A percentile compares a stretch with the other conserved stretches of the same genome.
Evolutionary conservation across 2,797 vertebrate genomes (phyloP).

Genomic region (Poecile montanus): DNA sequence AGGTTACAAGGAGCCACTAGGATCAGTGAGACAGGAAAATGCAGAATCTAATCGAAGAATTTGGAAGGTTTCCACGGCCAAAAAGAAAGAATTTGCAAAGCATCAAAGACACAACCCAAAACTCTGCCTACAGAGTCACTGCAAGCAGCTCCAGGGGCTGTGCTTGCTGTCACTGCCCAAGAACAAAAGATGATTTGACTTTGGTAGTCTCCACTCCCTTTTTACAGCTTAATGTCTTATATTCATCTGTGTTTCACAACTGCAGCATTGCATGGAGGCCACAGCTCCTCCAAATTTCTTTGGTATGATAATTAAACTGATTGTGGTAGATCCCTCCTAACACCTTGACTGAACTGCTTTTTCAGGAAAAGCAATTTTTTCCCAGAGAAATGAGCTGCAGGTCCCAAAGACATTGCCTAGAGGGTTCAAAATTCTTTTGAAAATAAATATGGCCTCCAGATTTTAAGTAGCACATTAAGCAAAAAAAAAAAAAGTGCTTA

Average conservation of each 20-base stretch:
- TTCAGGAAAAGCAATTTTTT: background rate
- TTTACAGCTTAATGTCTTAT: background rate
- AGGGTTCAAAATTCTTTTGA: background rate
- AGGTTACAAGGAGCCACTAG: background rate
- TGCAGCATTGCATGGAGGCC: background rate
- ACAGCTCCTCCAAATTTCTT: background rate
- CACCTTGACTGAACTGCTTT: background rate
- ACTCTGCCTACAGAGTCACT: background rate
- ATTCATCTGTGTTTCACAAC: background rate
- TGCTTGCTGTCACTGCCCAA: background rate
- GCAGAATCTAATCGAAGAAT: background rate
- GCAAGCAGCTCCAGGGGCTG: background rate
- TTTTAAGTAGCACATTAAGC: background rate
- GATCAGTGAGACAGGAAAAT: background rate
- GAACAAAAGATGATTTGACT: fast-evolving
- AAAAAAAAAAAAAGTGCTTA: background rate
- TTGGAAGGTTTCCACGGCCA: background rate
- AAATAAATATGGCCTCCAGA: background rate
- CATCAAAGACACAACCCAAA: background rate
- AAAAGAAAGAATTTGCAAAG: background rate
- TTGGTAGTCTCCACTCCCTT: background rate
- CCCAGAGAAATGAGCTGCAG: background rate
- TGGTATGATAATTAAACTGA: background rate
- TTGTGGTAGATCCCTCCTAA: background rate
- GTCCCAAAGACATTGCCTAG: background rate